Percentiles rank a stretch among this genome's conserved stretches.
phyloP scores from a whole-genome alignment of 2,888 invertebrate genomes.

The Drosophila planitibia region DNA sequence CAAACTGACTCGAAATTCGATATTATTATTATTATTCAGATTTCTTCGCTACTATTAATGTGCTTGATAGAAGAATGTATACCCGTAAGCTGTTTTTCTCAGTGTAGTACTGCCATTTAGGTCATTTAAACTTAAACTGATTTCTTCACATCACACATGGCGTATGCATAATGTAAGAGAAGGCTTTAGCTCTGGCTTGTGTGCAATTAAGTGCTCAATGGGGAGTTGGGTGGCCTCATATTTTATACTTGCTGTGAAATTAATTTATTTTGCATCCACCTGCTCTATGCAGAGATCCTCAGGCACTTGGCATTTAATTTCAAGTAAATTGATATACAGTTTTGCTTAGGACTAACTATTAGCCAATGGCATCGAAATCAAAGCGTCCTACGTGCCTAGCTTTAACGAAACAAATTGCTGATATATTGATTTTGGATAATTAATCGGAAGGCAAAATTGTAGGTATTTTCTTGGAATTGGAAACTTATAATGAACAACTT shows the following conservation, averaged over 20 bases:
- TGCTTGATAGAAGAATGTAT: neutral
- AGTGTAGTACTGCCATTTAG: neutral
- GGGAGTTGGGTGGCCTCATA: conserved; percentile 11
- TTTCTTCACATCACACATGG: conserved; percentile 20
- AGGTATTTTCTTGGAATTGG: neutral
- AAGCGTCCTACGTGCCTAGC: neutral
- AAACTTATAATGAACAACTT: neutral
- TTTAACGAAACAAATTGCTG: neutral
- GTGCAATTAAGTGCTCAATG: conserved; percentile 44
- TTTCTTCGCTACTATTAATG: neutral
- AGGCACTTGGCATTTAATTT: conserved; percentile 2
- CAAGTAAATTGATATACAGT: neutral
- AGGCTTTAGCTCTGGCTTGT: conserved; percentile 29
- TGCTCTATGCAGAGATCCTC: neutral
- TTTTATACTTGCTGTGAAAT: conserved; percentile 27
- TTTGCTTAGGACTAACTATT: neutral
- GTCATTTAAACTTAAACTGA: conserved; percentile 38
- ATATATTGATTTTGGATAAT: neutral
- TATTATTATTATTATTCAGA: neutral
- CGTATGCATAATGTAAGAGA: conserved; percentile 38
- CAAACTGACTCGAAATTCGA: neutral
- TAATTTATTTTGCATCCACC: conserved; percentile 32
- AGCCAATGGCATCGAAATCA: neutral
- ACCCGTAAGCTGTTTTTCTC: neutral
- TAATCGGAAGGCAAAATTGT: neutral